Conservation (phyloP, 2,888 invertebrate species). For the Philopedon plagiatum region DNA sequence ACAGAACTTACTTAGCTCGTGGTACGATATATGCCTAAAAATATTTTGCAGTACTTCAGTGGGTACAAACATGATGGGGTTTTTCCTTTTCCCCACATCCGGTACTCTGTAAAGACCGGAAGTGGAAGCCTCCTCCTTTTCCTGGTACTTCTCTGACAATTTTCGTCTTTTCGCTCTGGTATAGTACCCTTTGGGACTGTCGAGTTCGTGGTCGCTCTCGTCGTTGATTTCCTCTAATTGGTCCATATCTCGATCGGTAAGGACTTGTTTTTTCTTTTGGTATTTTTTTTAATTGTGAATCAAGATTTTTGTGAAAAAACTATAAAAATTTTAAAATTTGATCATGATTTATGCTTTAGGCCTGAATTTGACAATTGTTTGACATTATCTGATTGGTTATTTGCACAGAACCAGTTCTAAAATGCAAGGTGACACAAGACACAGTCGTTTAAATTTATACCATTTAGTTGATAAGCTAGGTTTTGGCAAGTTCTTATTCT, state of each 20-base stretch:
- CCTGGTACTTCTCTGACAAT: constrained; percentile 53
- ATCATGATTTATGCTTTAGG: constrained; percentile 17
- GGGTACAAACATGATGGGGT: constrained; percentile 61
- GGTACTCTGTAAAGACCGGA: constrained; percentile 22
- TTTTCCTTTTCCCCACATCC: constrained; percentile 56
- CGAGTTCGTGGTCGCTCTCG: constrained; percentile 53
- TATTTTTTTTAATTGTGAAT: not conserved
- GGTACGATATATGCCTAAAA: constrained; percentile 59
- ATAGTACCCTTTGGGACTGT: constrained; percentile 52
- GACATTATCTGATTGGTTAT: not conserved
- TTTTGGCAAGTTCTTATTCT: too few relatives aligned
- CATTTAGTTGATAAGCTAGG: too few relatives aligned
- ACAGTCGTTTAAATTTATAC: too few relatives aligned
- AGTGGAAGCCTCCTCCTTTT: constrained; percentile 52
- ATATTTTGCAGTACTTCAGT: constrained; percentile 61
- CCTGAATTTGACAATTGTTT: constrained; percentile 32
- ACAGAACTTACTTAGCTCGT: constrained; percentile 62
- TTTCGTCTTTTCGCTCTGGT: constrained; percentile 55
- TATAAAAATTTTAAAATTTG: constrained; percentile 42
- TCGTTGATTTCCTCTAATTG: constrained; percentile 58
- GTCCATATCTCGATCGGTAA: constrained; percentile 41
- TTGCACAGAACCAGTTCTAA: not conserved
- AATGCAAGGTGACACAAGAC: not conserved
- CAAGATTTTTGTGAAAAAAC: constrained; percentile 30
- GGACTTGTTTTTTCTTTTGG: not conserved